phyloP scores from a whole-genome alignment of 1,140 invertebrate species.

The Sycophila sp. region DNA sequence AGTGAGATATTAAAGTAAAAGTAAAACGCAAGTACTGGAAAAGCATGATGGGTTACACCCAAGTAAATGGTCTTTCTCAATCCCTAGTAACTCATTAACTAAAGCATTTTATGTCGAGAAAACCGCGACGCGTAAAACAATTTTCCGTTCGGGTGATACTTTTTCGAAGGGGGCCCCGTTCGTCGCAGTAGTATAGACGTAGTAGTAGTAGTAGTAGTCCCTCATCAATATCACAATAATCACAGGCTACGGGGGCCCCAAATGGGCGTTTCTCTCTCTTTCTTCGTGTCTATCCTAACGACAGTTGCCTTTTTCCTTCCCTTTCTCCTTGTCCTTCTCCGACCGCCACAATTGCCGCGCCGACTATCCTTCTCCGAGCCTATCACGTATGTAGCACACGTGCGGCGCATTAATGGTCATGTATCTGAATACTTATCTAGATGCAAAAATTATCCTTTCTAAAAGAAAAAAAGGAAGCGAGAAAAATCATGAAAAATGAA shows the following conservation, averaged over 20 bases:
- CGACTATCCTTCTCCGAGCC: not conserved
- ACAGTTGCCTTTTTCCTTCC: not conserved
- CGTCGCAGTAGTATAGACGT: conserved; percentile 11
- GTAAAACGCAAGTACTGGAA: too few species aligned
- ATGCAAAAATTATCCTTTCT: not conserved
- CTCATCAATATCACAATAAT: conserved; percentile 36
- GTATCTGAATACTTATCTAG: not conserved
- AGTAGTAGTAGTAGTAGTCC: conserved; percentile 4
- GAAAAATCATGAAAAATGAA: too few species aligned
- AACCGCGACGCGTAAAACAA: conserved; percentile 31
- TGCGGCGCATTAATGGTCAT: not conserved
- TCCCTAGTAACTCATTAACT: conserved; percentile 29
- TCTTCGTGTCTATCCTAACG: conserved; percentile 11
- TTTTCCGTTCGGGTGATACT: conserved; percentile 28
- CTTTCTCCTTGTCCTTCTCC: not conserved
- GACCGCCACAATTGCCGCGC: not conserved
- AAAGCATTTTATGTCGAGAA: not conserved
- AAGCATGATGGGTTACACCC: conserved; percentile 23
- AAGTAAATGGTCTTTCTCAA: conserved; percentile 15
- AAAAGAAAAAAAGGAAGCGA: not conserved
- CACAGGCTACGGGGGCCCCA: not conserved
- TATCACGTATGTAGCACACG: not conserved
- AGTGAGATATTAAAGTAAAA: too few species aligned
- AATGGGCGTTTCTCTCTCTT: conserved; percentile 20
- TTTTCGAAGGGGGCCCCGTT: conserved; percentile 9